A percentile compares a stretch with the other conserved stretches of the same genome.
These are phyloP conservation scores for Pardalotus punctatus DNA, from an alignment of 2,113 vertebrate species.

Conservation along the genomic window DNA sequence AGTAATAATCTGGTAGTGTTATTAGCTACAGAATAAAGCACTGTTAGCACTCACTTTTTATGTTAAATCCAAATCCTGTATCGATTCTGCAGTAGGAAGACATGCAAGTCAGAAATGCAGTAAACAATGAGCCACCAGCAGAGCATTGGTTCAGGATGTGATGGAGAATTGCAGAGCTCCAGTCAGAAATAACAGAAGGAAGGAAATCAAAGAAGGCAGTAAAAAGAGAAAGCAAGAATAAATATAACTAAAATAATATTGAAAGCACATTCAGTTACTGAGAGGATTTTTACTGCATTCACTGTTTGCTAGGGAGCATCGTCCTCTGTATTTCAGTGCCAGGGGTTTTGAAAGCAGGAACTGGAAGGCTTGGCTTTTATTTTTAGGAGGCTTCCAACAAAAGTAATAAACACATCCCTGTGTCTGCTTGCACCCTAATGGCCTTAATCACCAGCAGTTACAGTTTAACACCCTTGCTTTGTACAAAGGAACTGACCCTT, in stretches of 20 bases:
- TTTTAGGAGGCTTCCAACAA: neutral
- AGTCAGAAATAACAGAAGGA: neutral
- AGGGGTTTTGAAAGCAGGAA: neutral
- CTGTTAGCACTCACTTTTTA: neutral
- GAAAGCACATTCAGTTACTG: neutral
- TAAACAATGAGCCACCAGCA: neutral
- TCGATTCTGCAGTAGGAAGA: slow-evolving; percentile 27
- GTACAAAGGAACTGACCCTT: neutral
- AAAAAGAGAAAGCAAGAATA: neutral
- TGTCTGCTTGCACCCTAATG: neutral
- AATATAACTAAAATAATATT: neutral
- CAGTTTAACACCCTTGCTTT: neutral
- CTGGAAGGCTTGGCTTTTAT: neutral
- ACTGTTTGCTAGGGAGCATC: neutral
- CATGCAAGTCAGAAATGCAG: neutral
- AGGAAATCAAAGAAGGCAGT: neutral
- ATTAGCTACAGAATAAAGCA: neutral
- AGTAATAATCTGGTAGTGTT: neutral
- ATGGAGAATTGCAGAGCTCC: neutral
- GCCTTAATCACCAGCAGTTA: neutral
- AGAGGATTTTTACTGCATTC: neutral
- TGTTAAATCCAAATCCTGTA: neutral
- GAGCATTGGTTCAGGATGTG: neutral
- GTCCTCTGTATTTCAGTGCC: neutral
- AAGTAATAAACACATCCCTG: neutral